A percentile compares a stretch with the other conserved stretches of the same genome.
Evolutionary conservation across 92 coral and sea anemone genomes (phyloP).

Genomic region (Epizoanthus stellaris): DNA sequence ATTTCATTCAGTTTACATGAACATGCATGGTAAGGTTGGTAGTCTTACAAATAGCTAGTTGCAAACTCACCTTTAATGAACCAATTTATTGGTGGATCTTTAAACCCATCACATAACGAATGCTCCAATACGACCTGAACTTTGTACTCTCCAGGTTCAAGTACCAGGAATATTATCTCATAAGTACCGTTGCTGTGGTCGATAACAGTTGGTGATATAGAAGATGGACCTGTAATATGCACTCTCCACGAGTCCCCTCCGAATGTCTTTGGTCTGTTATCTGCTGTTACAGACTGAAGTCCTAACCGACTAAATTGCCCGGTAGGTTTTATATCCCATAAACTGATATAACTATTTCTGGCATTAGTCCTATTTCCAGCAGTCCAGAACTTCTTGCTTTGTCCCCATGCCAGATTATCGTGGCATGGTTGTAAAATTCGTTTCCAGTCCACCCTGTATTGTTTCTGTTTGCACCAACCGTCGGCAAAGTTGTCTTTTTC

Average conservation of each 20-base stretch:
- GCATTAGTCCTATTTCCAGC: conserved; percentile 65
- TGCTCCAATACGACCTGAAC: conserved; percentile 71
- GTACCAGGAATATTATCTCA: conserved; percentile 80
- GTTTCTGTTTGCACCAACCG: conserved; percentile 80
- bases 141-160: conserved; percentile 88
- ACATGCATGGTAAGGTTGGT: not conserved
- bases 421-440: conserved; percentile 62
- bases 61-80: conserved; percentile 75
- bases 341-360: conserved; percentile 65
- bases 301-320: conserved; percentile 88
- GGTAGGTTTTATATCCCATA: conserved; percentile 75
- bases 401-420: conserved; percentile 54
- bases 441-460: conserved; percentile 74
- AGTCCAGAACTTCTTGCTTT: conserved; percentile 54
- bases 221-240: conserved; percentile 78
- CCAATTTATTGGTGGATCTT: conserved; percentile 89
- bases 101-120: conserved; percentile 87
- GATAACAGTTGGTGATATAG: conserved; percentile 79
- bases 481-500: not conserved
- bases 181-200: conserved; percentile 94
- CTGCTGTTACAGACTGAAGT: conserved; percentile 72
- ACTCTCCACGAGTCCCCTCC: conserved; percentile 96
- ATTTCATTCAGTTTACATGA: no score
- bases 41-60: not conserved
- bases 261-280: conserved; percentile 61